These are phyloP conservation scores for Barnardius zonarius DNA, from an alignment of 2,113 vertebrate genomes.

Conservation along the genomic window DNA sequence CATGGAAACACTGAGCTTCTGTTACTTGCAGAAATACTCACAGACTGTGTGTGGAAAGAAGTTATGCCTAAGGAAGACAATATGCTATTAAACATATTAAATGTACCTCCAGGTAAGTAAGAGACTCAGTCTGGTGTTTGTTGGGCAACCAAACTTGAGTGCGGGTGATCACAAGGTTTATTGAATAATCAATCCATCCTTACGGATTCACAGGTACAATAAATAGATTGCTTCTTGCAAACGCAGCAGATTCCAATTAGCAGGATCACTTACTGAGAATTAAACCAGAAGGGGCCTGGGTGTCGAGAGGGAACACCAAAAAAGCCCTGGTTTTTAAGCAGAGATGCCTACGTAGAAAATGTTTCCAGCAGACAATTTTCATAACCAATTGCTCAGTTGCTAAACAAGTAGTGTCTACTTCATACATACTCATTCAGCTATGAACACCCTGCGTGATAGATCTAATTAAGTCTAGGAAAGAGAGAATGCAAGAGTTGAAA, in stretches of 20 bases:
- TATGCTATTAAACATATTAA: background rate
- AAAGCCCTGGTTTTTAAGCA: background rate
- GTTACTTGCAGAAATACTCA: background rate
- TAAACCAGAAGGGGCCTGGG: background rate
- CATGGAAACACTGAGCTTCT: constrained; percentile 26
- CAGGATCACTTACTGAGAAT: background rate
- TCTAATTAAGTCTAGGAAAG: background rate
- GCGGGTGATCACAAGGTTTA: background rate
- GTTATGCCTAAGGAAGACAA: background rate
- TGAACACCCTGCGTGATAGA: background rate
- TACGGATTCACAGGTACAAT: background rate
- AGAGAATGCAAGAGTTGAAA: background rate
- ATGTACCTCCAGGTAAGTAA: background rate
- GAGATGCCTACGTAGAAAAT: background rate
- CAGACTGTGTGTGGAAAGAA: background rate
- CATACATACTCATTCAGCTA: background rate
- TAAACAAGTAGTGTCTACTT: background rate
- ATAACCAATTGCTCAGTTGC: background rate
- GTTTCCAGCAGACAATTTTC: background rate
- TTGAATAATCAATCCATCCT: background rate
- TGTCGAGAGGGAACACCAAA: background rate
- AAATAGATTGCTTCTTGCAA: background rate
- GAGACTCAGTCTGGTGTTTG: background rate
- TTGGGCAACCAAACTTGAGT: background rate
- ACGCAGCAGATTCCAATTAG: background rate